phyloP scores from a whole-genome alignment of 2,797 vertebrate species.

The Gephyroberyx darwinii region DNA sequence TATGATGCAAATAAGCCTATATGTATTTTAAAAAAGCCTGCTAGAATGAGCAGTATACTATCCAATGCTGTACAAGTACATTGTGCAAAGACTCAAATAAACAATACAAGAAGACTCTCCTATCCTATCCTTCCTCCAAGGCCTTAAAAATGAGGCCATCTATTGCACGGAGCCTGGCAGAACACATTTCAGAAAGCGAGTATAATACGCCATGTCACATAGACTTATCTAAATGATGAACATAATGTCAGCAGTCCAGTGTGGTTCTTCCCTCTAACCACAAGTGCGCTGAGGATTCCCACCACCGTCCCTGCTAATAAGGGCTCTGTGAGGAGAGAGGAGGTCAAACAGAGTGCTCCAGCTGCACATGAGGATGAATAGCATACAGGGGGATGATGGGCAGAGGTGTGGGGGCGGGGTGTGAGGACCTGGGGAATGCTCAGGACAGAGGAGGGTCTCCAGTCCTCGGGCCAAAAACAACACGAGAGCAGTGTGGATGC shows the following conservation, averaged over 20 bases:
- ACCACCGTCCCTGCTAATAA: constrained; percentile 59
- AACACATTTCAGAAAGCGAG: constrained; percentile 14
- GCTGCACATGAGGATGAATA: constrained; percentile 77
- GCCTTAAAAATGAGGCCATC: constrained; percentile 25
- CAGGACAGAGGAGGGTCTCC: constrained; percentile 62
- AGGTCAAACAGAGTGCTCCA: constrained; percentile 79
- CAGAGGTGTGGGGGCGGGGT: constrained; percentile 67
- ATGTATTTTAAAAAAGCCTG: too few relatives aligned
- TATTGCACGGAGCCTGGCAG: constrained; percentile 33
- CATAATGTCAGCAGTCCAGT: constrained; percentile 42
- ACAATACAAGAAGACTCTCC: neutral
- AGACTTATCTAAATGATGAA: constrained; percentile 58
- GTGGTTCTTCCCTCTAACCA: constrained; percentile 50
- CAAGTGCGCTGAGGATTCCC: constrained; percentile 58
- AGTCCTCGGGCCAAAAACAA: constrained; percentile 68
- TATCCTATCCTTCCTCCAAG: constrained; percentile 12
- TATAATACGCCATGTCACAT: constrained; percentile 42
- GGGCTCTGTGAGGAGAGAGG: constrained; percentile 62
- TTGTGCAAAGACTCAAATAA: neutral
- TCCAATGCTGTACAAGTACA: too few relatives aligned
- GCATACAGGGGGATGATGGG: constrained; percentile 66
- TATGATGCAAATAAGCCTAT: too few relatives aligned
- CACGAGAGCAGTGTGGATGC: constrained; percentile 63
- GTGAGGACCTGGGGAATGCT: constrained; percentile 60
- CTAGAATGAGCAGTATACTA: too few relatives aligned